phyloP scores from a whole-genome alignment of 1,140 invertebrate genomes.

The Lineus longissimus region DNA sequence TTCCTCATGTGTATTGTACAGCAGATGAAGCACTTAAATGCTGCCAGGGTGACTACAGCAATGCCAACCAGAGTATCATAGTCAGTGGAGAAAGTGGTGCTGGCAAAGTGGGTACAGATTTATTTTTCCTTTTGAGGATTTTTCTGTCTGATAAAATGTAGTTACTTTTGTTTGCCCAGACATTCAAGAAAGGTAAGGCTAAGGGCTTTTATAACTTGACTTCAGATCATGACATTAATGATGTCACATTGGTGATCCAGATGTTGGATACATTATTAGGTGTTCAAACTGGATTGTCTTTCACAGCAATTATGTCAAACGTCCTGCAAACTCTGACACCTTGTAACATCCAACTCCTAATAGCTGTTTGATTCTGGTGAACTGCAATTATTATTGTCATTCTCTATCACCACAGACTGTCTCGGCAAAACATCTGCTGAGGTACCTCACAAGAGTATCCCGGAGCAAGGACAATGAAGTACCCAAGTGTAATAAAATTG shows the following conservation, averaged over 20 bases:
- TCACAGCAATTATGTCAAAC: too few relatives aligned
- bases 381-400: too few relatives aligned
- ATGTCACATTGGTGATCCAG: too few relatives aligned
- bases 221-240: too few relatives aligned
- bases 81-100: conserved; percentile 94
- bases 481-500: conserved; percentile 66
- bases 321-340: too few relatives aligned
- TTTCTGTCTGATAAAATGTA: neutral
- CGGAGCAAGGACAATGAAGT: conserved; percentile 39
- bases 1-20: conserved; percentile 96
- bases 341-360: too few relatives aligned
- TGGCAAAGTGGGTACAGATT: conserved; percentile 81
- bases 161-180: neutral
- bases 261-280: too few relatives aligned
- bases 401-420: conserved; percentile 66
- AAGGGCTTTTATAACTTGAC: too few relatives aligned
- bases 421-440: conserved; percentile 93
- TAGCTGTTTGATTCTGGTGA: neutral
- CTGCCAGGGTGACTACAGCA: conserved; percentile 68
- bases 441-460: conserved; percentile 92
- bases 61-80: conserved; percentile 90
- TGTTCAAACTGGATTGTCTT: too few relatives aligned
- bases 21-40: conserved; percentile 92
- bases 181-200: too few relatives aligned
- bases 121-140: neutral